Conservation (phyloP, 2,797 vertebrate species). For the Pangasius macronema region DNA sequence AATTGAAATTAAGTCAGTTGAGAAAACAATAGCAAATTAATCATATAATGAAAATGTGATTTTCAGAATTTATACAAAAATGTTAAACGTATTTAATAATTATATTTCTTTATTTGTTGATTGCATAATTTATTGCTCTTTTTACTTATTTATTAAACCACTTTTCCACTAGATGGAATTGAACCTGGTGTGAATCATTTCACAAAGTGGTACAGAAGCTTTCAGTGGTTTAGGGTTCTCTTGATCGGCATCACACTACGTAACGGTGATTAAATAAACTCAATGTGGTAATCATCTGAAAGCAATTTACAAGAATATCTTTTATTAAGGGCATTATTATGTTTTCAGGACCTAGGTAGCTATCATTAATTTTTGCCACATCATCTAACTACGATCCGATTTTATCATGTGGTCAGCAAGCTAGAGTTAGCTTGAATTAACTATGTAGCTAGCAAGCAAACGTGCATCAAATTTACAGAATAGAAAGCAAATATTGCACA, state of each 20-base stretch:
- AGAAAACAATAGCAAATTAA: background rate
- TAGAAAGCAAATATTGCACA: background rate
- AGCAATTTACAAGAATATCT: background rate
- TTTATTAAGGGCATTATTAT: background rate
- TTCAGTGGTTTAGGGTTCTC: background rate
- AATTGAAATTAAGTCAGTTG: background rate
- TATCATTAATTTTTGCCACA: background rate
- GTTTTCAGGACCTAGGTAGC: background rate
- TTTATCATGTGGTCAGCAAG: background rate
- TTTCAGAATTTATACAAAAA: background rate
- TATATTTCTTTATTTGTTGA: background rate
- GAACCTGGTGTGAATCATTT: background rate
- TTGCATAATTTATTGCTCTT: background rate
- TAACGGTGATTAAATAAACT: background rate
- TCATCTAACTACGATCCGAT: background rate
- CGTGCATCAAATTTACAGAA: background rate
- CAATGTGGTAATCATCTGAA: background rate
- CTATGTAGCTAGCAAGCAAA: background rate
- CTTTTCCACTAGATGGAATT: background rate
- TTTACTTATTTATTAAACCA: background rate
- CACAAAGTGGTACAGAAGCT: background rate
- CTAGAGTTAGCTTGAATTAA: too few relatives aligned
- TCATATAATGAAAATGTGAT: background rate
- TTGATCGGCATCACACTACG: background rate
- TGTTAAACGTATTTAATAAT: background rate